Evolutionary conservation across 1,140 invertebrate genomes (phyloP), one percentile per base, ranked within the genome.

Genomic region (Micrasema minimum): DNA sequence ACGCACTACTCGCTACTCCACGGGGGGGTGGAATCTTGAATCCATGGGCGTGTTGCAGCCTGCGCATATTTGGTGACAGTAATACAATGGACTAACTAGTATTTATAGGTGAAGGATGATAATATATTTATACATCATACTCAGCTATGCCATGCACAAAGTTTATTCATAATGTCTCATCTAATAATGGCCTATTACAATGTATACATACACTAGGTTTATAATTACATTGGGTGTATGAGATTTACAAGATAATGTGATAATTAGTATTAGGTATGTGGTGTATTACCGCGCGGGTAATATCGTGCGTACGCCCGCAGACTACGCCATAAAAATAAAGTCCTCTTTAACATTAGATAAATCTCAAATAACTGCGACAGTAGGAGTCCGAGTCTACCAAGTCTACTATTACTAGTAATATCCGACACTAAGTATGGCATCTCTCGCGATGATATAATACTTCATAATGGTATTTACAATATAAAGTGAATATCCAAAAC

Each of bases 141-240:
- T 61, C 48, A 22, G 45, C 57, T 68, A 72, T 66, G 61, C 69
- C 66, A 72, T 43, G 61, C 51, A 59, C 66, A 59, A 66, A 51
- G 72, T 71, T 65, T 74, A 74, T 69, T 43, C 43, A 57, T 61
- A 46, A 66, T 68, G 55, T 65, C 51, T 59, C 72, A 69, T 59
- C 72, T 74, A 74, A 68, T 67, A 71, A 66, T 68, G 59, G 73
- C 67, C 65, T 72, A 71, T 72, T 69, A 69, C 66, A 66, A 61
- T 71, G 69, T 74, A 74, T 74, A 74, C 69, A 69, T 74, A 74
- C 23, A 65, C 72, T 74, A 74, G 72, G 72, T 67, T 71, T 72
- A 69, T 59, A 51, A 64, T 65, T 37, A 53, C 9, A 55, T 67
- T 53, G 51, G 51, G 66, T 55, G 31, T 55, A 38, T 65, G 48